phyloP scores from a whole-genome alignment of 1,140 invertebrate species.

The Heliothis virescens region DNA sequence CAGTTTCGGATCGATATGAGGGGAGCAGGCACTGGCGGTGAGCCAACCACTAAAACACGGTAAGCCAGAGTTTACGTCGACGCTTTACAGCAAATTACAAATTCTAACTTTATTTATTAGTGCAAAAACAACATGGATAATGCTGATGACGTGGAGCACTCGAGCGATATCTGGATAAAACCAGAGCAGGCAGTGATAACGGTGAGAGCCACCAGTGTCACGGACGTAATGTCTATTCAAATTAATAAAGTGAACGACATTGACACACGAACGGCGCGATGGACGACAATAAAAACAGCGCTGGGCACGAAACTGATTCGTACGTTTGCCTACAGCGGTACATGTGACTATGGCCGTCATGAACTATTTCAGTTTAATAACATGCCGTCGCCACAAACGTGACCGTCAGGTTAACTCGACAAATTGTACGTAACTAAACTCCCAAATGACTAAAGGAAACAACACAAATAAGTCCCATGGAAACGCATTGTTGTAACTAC shows the following conservation, averaged over 20 bases:
- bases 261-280: slow-evolving; percentile 50
- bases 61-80: slow-evolving; percentile 65
- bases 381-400: slow-evolving; percentile 41
- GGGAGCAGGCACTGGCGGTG: slow-evolving; percentile 60
- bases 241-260: slow-evolving; percentile 60
- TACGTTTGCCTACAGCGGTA: slow-evolving; percentile 40
- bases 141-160: slow-evolving; percentile 49
- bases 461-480: slow-evolving; percentile 49
- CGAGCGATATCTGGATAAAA: slow-evolving; percentile 56
- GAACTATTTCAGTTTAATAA: slow-evolving; percentile 51
- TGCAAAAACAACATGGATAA: slow-evolving; percentile 52
- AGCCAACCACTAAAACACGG: slow-evolving; percentile 71
- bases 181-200: slow-evolving; percentile 46
- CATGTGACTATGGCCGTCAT: slow-evolving; percentile 49
- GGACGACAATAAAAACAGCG: slow-evolving; percentile 55
- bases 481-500: slow-evolving; percentile 54
- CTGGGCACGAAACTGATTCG: slow-evolving; percentile 43
- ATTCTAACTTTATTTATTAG: slow-evolving; percentile 59
- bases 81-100: slow-evolving; percentile 55
- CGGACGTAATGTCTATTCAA: slow-evolving; percentile 51
- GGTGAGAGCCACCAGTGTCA: slow-evolving; percentile 60
- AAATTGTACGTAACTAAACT: slow-evolving; percentile 19
- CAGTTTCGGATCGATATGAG: slow-evolving; percentile 62
- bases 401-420: slow-evolving; percentile 26
- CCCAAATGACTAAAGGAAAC: slow-evolving; percentile 5